A percentile compares a stretch with the other conserved stretches of the same genome.
Conservation (phyloP, 2,888 invertebrate genomes). For the Baccha elongata region DNA sequence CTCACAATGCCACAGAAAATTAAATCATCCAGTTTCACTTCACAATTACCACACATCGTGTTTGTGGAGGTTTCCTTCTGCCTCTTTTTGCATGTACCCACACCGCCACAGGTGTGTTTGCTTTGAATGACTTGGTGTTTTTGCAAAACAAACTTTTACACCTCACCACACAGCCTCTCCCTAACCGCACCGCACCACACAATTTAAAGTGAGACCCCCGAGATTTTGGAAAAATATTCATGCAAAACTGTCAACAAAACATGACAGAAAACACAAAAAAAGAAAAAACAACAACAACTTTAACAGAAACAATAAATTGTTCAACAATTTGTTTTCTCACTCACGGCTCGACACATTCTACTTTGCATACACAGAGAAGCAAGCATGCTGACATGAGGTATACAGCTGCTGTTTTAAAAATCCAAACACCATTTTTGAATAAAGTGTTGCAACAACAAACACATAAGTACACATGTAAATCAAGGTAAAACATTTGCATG, state of each 20-base stretch:
- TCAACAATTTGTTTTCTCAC: conserved; percentile 67
- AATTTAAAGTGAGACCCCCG: not conserved
- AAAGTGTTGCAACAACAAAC: conserved; percentile 20
- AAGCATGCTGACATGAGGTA: not conserved
- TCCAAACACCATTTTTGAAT: conserved; percentile 47
- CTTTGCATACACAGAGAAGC: not conserved
- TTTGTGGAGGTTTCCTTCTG: no score
- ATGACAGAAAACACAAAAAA: conserved; percentile 25
- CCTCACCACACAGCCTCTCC: conserved; percentile 4
- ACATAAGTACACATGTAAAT: conserved; percentile 60
- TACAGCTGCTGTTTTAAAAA: conserved; percentile 30
- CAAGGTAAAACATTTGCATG: conserved; percentile 46
- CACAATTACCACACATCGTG: not conserved
- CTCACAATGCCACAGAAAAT: conserved; percentile 4
- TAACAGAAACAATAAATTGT: conserved; percentile 64
- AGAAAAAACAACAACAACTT: conserved; percentile 2
- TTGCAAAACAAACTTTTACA: conserved; percentile 44
- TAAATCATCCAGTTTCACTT: conserved; percentile 4
- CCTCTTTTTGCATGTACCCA: not conserved
- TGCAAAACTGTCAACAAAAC: conserved; percentile 47
- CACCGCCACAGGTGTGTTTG: conserved; percentile 44
- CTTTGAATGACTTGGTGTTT: conserved; percentile 58
- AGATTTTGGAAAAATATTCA: conserved; percentile 24
- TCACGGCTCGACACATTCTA: conserved; percentile 40
- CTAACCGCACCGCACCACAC: conserved; percentile 15